These are phyloP conservation scores for Urocolius indicus DNA, from an alignment of 2,113 vertebrate genomes.

Conservation along the genomic window DNA sequence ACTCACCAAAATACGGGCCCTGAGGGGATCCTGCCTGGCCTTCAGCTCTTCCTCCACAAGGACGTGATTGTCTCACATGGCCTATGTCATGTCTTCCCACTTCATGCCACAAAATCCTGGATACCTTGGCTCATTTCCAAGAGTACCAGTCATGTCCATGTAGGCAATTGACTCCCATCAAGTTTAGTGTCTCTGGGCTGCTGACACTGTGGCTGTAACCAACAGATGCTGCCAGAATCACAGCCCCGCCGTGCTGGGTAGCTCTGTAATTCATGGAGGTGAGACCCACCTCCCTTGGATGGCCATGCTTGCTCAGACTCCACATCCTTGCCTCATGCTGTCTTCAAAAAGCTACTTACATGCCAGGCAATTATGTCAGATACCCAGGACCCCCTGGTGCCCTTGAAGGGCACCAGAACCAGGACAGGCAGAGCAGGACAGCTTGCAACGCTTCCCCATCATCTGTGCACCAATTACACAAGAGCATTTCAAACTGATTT, in stretches of 20 bases:
- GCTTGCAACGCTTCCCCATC: rapidly evolving
- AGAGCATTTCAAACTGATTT: background rate
- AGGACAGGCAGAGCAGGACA: rapidly evolving
- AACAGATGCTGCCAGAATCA: background rate
- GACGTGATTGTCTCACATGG: background rate
- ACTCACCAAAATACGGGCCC: background rate
- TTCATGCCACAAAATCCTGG: background rate
- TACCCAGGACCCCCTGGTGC: background rate
- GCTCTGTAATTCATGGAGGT: rapidly evolving
- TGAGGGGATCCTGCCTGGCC: background rate
- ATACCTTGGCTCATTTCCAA: background rate
- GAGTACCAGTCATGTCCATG: background rate
- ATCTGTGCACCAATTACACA: rapidly evolving
- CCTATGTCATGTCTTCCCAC: background rate
- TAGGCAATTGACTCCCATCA: background rate
- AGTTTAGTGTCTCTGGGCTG: background rate
- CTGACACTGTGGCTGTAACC: rapidly evolving
- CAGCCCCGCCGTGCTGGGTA: background rate
- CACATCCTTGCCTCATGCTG: background rate
- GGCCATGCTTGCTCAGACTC: background rate
- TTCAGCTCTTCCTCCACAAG: background rate
- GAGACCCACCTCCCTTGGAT: background rate
- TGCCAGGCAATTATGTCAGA: background rate
- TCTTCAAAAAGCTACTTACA: background rate
- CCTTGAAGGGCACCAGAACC: rapidly evolving